Evolutionary conservation across 2,113 vertebrate species (phyloP), one percentile per base, ranked within the genome.

Genomic region (Coryphaenoides rupestris): DNA sequence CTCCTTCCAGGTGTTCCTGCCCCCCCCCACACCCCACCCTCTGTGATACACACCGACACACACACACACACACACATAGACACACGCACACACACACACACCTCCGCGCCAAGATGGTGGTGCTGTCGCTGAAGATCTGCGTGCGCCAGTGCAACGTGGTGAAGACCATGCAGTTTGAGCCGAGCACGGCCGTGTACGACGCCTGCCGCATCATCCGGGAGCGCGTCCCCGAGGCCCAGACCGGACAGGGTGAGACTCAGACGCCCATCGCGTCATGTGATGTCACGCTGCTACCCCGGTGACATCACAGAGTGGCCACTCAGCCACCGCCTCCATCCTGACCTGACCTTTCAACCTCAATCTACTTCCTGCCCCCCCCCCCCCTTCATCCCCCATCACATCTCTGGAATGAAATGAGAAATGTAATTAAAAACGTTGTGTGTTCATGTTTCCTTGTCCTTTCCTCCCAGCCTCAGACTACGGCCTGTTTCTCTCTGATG

Each of bases 131-230:
- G 73, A 99, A 99, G 90, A 99, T 99, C 66, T 99, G 97, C 47
- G 88, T 99, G 55, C 95, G 96, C 23, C 97, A 99, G 12, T 98
- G 96, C 91, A 99, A 99, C 1, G 96, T 99, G 5, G 95, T 99
- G 79, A 99, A 99, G 90, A 99, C 97, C 0, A 99, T 99, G 96
- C 97, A 99, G 81, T 99, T 99, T 58, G 96, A 99, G 45, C 97
- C 97, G 0, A 98, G 95, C 45, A 98, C 96, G 0, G 95, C 96
- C 0, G 91, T 99, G 21, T 99, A 98, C 0, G 97, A 99, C 0
- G 95, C 97, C 0, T 99, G 97, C 23, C 84, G 96, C 40, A 94
- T 95, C 19, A 98, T 99, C 66, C 90, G 97, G 1, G 97, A 99
- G 56, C 86, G 96, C 26, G 97, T 99, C 4, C 96, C 94, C 0